A percentile compares a stretch with the other conserved stretches of the same genome.
Conservation (phyloP, 2,113 vertebrate species). For the Seriola aureovittata region DNA sequence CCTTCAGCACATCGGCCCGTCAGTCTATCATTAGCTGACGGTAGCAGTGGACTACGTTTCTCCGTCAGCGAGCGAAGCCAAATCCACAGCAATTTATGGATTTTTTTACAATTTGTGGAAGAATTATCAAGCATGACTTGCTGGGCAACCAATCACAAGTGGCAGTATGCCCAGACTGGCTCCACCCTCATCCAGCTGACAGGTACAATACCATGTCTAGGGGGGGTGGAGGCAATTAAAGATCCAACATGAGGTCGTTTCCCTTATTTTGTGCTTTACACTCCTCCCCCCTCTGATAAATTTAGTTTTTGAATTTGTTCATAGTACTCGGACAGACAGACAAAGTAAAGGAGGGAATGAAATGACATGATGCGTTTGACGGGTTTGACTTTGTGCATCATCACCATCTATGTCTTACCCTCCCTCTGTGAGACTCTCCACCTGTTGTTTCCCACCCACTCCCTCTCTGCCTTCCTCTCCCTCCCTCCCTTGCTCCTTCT, state of each 20-base stretch:
- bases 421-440: not conserved
- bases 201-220: slow-evolving; percentile 65
- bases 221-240: not conserved
- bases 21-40: slow-evolving; percentile 61
- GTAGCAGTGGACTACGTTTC: slow-evolving; percentile 28
- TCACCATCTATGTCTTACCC: not conserved
- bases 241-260: not conserved
- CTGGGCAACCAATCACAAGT: slow-evolving; percentile 70
- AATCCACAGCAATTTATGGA: slow-evolving; percentile 48
- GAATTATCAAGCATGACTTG: slow-evolving; percentile 69
- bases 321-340: not conserved
- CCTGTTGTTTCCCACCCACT: not conserved
- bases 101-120: slow-evolving; percentile 34
- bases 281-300: not conserved
- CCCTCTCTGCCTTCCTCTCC: not conserved
- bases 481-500: not conserved
- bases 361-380: not conserved
- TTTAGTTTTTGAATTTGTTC: not conserved
- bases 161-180: slow-evolving; percentile 68
- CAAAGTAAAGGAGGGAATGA: not conserved
- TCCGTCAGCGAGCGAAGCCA: slow-evolving; percentile 26
- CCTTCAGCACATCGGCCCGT: slow-evolving; percentile 51
- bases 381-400: slow-evolving; percentile 4
- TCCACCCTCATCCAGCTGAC: slow-evolving; percentile 73
- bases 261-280: not conserved